A percentile compares a stretch with the other conserved stretches of the same genome.
Conservation (phyloP, 2,113 vertebrate genomes). For the Corythornis cristatus region DNA sequence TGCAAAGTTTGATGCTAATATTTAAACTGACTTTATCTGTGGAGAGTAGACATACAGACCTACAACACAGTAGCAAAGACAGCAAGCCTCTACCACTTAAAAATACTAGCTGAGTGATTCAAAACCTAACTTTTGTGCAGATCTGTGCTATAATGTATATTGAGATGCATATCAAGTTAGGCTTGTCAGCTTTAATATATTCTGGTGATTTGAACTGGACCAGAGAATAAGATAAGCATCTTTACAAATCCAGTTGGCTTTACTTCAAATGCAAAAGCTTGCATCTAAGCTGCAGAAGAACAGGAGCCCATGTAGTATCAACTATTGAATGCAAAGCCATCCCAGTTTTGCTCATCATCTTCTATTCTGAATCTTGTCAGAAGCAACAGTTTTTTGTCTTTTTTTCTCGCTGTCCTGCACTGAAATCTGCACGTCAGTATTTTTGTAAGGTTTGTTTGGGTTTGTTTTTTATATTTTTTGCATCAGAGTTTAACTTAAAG, state of each 20-base stretch:
- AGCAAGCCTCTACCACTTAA: not conserved
- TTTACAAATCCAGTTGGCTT: slow-evolving; percentile 32
- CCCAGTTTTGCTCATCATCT: slow-evolving; percentile 20
- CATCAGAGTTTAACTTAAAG: not conserved
- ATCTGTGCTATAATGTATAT: not conserved
- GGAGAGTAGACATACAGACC: not conserved
- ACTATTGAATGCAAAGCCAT: slow-evolving; percentile 29
- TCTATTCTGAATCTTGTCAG: not conserved
- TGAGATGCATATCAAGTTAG: not conserved
- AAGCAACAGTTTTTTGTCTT: not conserved
- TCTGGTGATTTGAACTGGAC: not conserved
- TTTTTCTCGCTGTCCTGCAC: not conserved
- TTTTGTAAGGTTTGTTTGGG: not conserved
- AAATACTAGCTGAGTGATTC: not conserved
- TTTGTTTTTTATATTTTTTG: not conserved
- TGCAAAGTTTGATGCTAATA: not conserved
- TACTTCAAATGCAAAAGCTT: slow-evolving; percentile 18
- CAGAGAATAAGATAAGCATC: slow-evolving; percentile 41
- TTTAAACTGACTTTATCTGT: not conserved
- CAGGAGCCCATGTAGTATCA: not conserved
- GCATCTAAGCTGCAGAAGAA: not conserved
- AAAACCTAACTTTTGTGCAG: not conserved
- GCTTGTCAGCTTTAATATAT: slow-evolving; percentile 37
- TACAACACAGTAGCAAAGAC: not conserved
- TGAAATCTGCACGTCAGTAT: not conserved